Evolutionary conservation across 2,113 vertebrate species (phyloP), one percentile per base, ranked within the genome.

Genomic region (Reinhardtius hippoglossoides): DNA sequence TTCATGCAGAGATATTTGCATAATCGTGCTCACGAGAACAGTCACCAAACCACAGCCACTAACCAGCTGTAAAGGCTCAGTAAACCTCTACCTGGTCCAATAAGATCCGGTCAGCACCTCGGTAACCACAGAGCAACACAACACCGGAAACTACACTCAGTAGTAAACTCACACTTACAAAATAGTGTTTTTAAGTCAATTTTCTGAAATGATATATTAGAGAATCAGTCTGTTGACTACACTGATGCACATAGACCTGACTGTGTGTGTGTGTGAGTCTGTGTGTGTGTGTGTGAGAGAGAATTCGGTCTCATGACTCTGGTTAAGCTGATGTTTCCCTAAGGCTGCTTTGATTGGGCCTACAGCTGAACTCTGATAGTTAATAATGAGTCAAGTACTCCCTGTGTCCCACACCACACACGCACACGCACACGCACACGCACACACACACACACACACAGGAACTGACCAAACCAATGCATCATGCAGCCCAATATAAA

Each of bases 331-430:
- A 85, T 70, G 86, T 81, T 88, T 89, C 89, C 83, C 90, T 71
- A 9, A 74, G 83, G 83, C 85, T 84, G 86, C 86, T 91, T 90
- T 87, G 79, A 87, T 86, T 91, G 88, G 88, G 87, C 86, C 84
- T 82, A 71, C 70, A 86, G 82, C 68, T 92, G 84, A 93, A 91
- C 89, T 84, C 84, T 90, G 87, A 90, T 93, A 92, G 93, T 93
- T 89, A 87, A 83, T 90, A 88, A 93, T 87, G 80, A 87, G 78
- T 81, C 42, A 65, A 80, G 31, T 21, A 74, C 80, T 83, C 68
- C 52, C 71, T 56, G 16, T 8, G 56, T 75, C 9, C 1, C 12
- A 37, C 31, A 67, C 23, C 58, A 55, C 67, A 44, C 54, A 54
- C 67, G 37, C 54, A 72, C 62, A 48, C 52, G 27, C 2, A 48